Conservation (phyloP, 2,888 invertebrate species). For the Agrochola litura region DNA sequence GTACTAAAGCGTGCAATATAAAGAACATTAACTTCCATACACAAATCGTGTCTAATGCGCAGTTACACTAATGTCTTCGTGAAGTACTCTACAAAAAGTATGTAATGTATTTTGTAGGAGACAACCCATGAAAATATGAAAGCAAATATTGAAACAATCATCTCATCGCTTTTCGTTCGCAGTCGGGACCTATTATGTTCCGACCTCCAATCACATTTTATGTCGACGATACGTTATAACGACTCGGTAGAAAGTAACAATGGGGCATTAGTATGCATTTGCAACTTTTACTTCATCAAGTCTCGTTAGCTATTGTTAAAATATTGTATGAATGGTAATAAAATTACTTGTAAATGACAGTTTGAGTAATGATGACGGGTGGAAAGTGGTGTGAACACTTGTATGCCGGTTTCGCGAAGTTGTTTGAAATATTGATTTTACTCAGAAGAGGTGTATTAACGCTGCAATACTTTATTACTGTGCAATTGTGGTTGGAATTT, state of each 20-base stretch:
- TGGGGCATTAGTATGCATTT: conserved; percentile 82
- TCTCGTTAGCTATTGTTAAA: conserved; percentile 76
- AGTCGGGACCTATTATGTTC: conserved; percentile 65
- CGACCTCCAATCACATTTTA: conserved; percentile 74
- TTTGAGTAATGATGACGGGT: conserved; percentile 72
- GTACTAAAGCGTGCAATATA: conserved; percentile 56
- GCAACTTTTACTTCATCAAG: conserved; percentile 82
- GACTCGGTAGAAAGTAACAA: conserved; percentile 80
- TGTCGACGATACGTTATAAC: conserved; percentile 74
- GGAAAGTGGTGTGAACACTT: conserved; percentile 60
- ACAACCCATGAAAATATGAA: conserved; percentile 64
- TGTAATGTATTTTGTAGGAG: conserved; percentile 25
- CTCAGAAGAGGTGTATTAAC: conserved; percentile 11
- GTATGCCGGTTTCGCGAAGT: conserved; percentile 33
- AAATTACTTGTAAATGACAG: conserved; percentile 72
- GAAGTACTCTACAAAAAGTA: conserved; percentile 36
- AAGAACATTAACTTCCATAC: conserved; percentile 58
- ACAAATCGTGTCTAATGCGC: conserved; percentile 56
- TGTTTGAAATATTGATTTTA: conserved; percentile 51
- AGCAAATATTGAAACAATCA: conserved; percentile 66
- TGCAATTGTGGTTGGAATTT: conserved; percentile 1
- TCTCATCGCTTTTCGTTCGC: conserved; percentile 64
- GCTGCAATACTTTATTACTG: conserved; percentile 20
- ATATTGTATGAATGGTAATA: conserved; percentile 73
- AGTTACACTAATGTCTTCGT: conserved; percentile 57